Evolutionary conservation across 64 coral and sea anemone genomes (phyloP).

Genomic region (Actinia equina): DNA sequence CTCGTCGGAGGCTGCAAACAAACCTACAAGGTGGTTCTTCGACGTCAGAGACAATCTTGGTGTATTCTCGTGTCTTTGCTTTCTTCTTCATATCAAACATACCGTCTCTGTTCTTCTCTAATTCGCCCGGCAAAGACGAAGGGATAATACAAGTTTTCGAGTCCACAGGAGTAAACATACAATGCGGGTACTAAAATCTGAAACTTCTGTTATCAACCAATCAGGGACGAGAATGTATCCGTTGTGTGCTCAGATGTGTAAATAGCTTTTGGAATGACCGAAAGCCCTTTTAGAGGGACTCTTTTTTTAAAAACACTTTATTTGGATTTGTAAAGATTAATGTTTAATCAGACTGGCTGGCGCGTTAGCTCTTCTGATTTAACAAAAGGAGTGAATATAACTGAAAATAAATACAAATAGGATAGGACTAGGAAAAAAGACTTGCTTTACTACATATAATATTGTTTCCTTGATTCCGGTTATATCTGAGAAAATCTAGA

Average conservation of each 20-base stretch:
- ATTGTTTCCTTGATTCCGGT: too few species aligned
- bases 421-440: too few species aligned
- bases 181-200: neutral
- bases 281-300: neutral
- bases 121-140: neutral
- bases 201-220: neutral
- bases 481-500: too few species aligned
- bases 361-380: neutral
- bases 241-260: conserved; percentile 15
- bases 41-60: neutral
- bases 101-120: neutral
- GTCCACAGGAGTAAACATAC: neutral
- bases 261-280: neutral
- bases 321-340: conserved; percentile 12
- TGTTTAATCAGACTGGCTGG: neutral
- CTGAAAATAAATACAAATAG: too few species aligned
- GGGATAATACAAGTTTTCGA: neutral
- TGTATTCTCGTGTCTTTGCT: conserved; percentile 7
- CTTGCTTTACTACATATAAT: too few species aligned
- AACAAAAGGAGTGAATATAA: too few species aligned
- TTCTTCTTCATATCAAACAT: conserved; percentile 40
- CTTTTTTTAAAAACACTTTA: neutral
- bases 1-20: neutral
- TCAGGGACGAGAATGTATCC: neutral
- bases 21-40: conserved; percentile 13